Evolutionary conservation across 2,113 vertebrate genomes (phyloP).

Genomic region (Microcebus murinus): DNA sequence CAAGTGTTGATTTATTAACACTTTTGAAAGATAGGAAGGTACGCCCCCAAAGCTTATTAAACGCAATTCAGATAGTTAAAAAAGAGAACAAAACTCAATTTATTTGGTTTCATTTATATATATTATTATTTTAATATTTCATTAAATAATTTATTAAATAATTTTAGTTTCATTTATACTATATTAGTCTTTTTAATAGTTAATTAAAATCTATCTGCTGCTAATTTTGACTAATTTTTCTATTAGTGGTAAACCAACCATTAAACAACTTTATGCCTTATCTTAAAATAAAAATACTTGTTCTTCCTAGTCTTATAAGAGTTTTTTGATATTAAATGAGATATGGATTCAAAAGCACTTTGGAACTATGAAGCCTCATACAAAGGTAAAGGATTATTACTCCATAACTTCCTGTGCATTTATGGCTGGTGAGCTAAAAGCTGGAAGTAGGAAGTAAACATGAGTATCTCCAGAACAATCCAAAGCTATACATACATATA

Average conservation of each 20-base stretch:
- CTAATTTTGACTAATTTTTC: constrained; percentile 34
- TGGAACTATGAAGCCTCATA: background rate
- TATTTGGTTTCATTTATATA: constrained; percentile 5
- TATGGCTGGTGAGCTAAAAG: background rate
- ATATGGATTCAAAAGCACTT: background rate
- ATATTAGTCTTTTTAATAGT: background rate
- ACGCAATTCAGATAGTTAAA: background rate
- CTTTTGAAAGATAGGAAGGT: background rate
- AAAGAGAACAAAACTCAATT: background rate
- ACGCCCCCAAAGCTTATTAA: background rate
- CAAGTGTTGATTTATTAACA: background rate
- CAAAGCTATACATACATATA: background rate
- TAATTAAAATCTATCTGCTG: constrained; percentile 33
- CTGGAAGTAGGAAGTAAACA: background rate
- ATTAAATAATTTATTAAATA: background rate
- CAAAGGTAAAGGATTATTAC: constrained; percentile 23
- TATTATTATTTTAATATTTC: background rate
- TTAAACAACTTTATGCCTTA: background rate
- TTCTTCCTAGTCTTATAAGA: background rate
- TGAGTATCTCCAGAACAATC: background rate
- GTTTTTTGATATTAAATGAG: constrained; percentile 29
- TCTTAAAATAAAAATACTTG: constrained; percentile 46
- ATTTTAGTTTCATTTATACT: background rate
- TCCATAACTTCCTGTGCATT: background rate
- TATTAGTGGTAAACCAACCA: background rate